phyloP scores from a whole-genome alignment of 1,140 invertebrate species.

The Drosophila suzukii region DNA sequence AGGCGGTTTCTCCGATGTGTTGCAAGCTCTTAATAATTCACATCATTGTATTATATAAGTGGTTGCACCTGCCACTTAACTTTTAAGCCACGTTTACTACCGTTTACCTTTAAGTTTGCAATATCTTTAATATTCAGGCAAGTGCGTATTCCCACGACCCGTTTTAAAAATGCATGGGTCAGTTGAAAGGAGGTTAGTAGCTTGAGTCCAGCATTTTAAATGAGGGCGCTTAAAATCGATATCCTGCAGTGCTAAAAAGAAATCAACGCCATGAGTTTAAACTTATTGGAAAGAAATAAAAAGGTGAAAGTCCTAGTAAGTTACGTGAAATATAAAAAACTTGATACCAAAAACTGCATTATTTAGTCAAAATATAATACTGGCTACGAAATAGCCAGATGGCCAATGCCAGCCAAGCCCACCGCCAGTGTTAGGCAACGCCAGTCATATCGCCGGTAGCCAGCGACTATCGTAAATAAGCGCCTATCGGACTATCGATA shows the following conservation, averaged over 20 bases:
- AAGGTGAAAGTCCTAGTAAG: background rate
- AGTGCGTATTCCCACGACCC: constrained; percentile 1
- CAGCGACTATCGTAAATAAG: constrained; percentile 31
- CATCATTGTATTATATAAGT: background rate
- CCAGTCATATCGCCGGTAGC: constrained; percentile 35
- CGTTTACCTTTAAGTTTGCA: background rate
- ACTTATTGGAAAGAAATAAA: background rate
- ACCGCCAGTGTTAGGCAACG: constrained; percentile 19
- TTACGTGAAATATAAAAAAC: background rate
- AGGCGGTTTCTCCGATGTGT: background rate
- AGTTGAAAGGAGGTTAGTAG: background rate
- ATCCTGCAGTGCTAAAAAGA: background rate
- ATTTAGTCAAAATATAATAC: background rate
- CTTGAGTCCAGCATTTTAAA: constrained; percentile 10
- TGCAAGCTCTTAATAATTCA: background rate
- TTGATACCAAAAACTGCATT: background rate
- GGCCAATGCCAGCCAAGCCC: background rate
- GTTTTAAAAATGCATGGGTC: background rate
- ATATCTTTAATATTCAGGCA: background rate
- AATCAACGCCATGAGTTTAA: constrained; percentile 8
- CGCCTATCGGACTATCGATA: constrained; percentile 21
- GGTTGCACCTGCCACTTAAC: background rate
- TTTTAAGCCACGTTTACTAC: too few species aligned
- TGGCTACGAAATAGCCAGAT: constrained; percentile 3
- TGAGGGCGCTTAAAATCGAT: background rate